Evolutionary conservation across 2,113 vertebrate genomes (phyloP), one percentile per base, ranked within the genome.

Genomic region (Pelecanoides urinatrix): DNA sequence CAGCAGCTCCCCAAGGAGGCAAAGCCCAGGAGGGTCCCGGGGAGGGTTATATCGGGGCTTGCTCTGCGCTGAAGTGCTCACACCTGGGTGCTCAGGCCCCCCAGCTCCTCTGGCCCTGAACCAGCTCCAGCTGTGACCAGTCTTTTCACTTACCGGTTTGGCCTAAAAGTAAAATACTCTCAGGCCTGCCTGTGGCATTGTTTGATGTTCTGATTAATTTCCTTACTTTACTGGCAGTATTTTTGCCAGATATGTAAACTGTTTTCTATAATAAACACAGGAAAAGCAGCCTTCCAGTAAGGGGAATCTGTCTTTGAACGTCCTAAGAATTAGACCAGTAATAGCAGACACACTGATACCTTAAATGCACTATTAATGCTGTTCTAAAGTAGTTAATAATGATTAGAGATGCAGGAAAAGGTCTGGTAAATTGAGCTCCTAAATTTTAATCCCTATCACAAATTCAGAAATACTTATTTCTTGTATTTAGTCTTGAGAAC

Each of bases 21-120:
- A 52, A 40, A 49, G 0, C 4, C 7, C 11, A 0, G 2, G 5
- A 16, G 4, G 13, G 1, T 10, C 11, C 26, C 1, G 0, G 5
- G 17, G 6, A 19, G 10, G 10, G 10, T n/a, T 71, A 23, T 61
- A 6, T 17, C 2, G 22, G 62, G 4, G 6, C 13, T 44, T 40
- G 63, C 10, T 81, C 14, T 27, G 21, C 7, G n/a, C n/a, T n/a
- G n/a, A n/a, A n/a, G n/a, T n/a, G n/a, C 52, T 80, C 19, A 11
- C 73, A 45, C 78, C 55, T 36, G 56, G 3, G 10, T 66, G 63
- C 62, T 91, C 67, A 63, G 47, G 9, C 49, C 44, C 52, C 1
- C 11, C 0, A 4, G 30, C 34, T 58, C 62, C 12, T 30, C 42
- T 19, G 32, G 29, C 30, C 5, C 0, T 17, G 17, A 68, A 58